phyloP scores from a whole-genome alignment of 2,888 invertebrate genomes.

The Anticlea derivata region DNA sequence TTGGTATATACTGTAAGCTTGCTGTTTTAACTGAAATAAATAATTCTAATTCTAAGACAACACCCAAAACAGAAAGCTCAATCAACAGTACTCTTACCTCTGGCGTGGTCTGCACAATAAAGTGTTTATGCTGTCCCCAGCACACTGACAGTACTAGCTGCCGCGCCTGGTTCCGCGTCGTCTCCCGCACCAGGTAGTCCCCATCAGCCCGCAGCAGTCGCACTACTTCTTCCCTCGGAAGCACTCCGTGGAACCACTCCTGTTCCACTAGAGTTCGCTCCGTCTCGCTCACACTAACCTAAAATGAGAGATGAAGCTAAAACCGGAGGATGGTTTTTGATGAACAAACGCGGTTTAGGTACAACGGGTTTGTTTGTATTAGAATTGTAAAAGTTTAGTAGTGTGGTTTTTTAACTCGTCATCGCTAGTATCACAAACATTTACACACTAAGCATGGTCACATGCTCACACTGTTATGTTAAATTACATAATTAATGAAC shows the following conservation, averaged over 20 bases:
- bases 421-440: constrained; percentile 22
- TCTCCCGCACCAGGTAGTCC: constrained; percentile 97
- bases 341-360: too few relatives aligned
- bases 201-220: constrained; percentile 95
- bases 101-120: constrained; percentile 96
- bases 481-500: constrained; percentile 38
- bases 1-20: too few relatives aligned
- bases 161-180: constrained; percentile 94
- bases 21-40: too few relatives aligned
- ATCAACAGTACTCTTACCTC: constrained; percentile 85
- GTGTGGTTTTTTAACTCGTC: constrained; percentile 22
- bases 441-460: constrained; percentile 32
- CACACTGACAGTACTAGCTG: constrained; percentile 97
- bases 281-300: constrained; percentile 76
- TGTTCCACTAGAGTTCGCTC: constrained; percentile 92
- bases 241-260: constrained; percentile 98
- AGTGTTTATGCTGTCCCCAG: constrained; percentile 98
- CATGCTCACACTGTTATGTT: constrained; percentile 41
- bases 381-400: constrained; percentile 4
- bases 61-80: too few relatives aligned
- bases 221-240: constrained; percentile 98
- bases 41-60: too few relatives aligned
- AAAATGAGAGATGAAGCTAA: constrained; percentile 14
- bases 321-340: neutral
- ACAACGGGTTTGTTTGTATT: neutral